Evolutionary conservation across 2,113 vertebrate species (phyloP), one percentile per base, ranked within the genome.

Genomic region (Pterocles burchelli): DNA sequence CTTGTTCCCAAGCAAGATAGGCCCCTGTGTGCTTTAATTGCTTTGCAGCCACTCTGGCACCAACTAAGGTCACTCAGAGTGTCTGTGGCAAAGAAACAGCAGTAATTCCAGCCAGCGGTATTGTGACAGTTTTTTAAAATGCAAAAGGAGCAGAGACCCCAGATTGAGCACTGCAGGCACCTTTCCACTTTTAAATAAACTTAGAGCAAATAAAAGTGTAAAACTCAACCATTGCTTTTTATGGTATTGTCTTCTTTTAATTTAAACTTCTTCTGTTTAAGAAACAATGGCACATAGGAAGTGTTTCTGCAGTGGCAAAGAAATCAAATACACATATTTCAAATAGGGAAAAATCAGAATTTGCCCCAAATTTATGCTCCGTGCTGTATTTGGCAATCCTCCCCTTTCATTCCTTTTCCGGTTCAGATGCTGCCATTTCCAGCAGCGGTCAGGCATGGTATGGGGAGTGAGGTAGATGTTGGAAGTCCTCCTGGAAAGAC

Each of bases 11-110:
- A 70, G 71, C 33, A 79, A 85, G 82, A 67, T 90, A 83, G 55
- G 71, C 43, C 59, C 43, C 58, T 89, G 41, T 85, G 81, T 79
- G 89, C 74, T 94, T 88, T 89, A 79, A 93, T 88, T 89, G 87
- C 88, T 90, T 73, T 13, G 4, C 92, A 93, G 93, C 90, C 96
- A 92, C 72, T 71, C 93, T 89, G 96, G 93, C 93, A 94, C 95
- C 95, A 93, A 90, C 88, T 41, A 67, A 86, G 92, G 85, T 93
- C 88, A 95, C 71, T 57, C 20, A 0, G 48, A 93, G 75, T 63
- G 93, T 66, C 75, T 59, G 71, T 0, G 0, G 48, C 6, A 0
- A 36, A 61, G 74, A 70, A 94, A 58, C 38, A 46, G 55, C 82
- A 49, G 11, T 29, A 43, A 31, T 72, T 81, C 76, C 80, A 68